These are phyloP conservation scores for Rhadinocentrus ornatus DNA, from an alignment of 2,797 vertebrate genomes.

Conservation along the genomic window DNA sequence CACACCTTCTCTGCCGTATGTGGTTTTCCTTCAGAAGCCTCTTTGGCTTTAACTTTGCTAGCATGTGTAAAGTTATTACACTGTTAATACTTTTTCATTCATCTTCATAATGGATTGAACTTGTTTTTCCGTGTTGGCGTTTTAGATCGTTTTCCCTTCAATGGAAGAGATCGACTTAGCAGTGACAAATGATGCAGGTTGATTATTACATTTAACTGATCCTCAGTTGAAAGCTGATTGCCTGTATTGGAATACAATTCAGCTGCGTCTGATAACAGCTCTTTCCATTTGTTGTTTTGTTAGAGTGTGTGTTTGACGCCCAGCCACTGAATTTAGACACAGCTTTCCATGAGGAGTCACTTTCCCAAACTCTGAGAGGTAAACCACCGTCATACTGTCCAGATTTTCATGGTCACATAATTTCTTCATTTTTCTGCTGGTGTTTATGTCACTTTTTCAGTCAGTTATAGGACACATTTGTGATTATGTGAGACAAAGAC, in stretches of 20 bases:
- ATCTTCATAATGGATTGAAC: not conserved
- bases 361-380: constrained; percentile 56
- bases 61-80: not conserved
- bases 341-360: constrained; percentile 68
- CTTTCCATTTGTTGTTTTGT: constrained; percentile 21
- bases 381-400: constrained; percentile 11
- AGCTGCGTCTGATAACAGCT: constrained; percentile 4
- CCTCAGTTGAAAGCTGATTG: not conserved
- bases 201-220: constrained; percentile 9
- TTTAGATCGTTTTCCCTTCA: constrained; percentile 69
- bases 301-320: constrained; percentile 48
- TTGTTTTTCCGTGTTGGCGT: constrained; percentile 19
- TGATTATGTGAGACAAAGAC: not conserved
- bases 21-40: not conserved
- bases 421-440: not conserved
- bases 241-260: not conserved
- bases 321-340: constrained; percentile 59
- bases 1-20: not conserved
- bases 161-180: constrained; percentile 65
- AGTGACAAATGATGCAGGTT: constrained; percentile 56
- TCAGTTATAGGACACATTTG: no score
- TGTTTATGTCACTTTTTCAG: not conserved
- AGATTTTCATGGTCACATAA: constrained; percentile 9
- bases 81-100: not conserved
- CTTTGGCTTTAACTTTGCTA: not conserved